Evolutionary conservation across 2,797 vertebrate genomes (phyloP).

Genomic region (Amblyraja radiata): DNA sequence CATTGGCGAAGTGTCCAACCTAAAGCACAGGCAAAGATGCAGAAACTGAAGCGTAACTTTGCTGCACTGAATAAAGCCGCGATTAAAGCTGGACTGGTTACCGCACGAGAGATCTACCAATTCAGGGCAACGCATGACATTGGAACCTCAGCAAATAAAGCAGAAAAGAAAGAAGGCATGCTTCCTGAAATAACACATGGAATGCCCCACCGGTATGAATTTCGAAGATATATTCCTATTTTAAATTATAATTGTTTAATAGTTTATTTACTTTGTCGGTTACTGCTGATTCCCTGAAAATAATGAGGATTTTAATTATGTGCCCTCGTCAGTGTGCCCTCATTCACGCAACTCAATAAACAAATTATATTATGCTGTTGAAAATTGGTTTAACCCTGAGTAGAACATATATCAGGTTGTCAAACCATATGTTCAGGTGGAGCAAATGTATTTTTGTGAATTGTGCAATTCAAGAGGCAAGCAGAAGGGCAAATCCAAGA

Average conservation of each 20-base stretch:
- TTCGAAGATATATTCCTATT: not conserved
- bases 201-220: slow-evolving; percentile 56
- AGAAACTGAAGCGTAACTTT: slow-evolving; percentile 52
- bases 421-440: not conserved
- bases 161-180: slow-evolving; percentile 25
- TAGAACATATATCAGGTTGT: too few species aligned
- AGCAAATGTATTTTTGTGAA: not conserved
- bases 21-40: slow-evolving; percentile 43
- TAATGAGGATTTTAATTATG: not conserved
- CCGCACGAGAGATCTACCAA: slow-evolving; percentile 54
- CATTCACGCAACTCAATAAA: too few species aligned
- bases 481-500: not conserved
- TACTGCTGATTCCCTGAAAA: not conserved
- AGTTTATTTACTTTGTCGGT: not conserved
- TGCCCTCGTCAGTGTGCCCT: too few species aligned
- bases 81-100: slow-evolving; percentile 59
- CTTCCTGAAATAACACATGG: slow-evolving; percentile 60
- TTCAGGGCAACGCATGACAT: slow-evolving; percentile 58
- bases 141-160: slow-evolving; percentile 40
- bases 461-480: not conserved
- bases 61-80: slow-evolving; percentile 60
- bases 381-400: too few species aligned
- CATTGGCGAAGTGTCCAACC: slow-evolving; percentile 58
- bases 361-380: too few species aligned
- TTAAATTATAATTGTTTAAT: not conserved